Evolutionary conservation across 2,888 invertebrate species (phyloP).

Genomic region (Synanthedon myopaeformis): DNA sequence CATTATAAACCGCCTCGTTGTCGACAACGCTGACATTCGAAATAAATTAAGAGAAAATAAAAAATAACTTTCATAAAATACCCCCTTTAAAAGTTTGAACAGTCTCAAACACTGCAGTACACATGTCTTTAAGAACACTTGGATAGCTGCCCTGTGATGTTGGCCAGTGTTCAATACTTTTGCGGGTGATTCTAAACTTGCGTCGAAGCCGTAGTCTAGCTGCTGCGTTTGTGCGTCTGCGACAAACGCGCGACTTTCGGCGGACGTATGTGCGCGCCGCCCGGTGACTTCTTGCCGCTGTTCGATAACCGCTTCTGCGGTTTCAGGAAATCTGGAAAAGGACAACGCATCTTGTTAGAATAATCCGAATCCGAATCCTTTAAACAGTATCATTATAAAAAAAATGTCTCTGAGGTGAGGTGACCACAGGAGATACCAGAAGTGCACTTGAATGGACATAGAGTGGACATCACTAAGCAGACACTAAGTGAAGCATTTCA

Average conservation of each 20-base stretch:
- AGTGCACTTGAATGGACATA: no score
- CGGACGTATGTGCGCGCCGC: slow-evolving; percentile 58
- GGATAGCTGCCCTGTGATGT: slow-evolving; percentile 19
- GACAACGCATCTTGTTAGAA: not conserved
- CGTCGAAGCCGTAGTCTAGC: slow-evolving; percentile 33
- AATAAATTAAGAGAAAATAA: slow-evolving; percentile 59
- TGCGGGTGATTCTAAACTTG: slow-evolving; percentile 5
- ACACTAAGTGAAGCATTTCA: no score
- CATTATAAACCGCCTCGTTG: slow-evolving; percentile 37
- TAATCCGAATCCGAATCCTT: slow-evolving; percentile 1
- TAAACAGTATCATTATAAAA: slow-evolving; percentile 1
- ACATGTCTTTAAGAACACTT: slow-evolving; percentile 2
- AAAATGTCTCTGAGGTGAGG: no score
- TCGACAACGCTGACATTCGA: slow-evolving; percentile 31
- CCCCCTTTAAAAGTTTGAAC: slow-evolving; percentile 23
- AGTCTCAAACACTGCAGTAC: not conserved
- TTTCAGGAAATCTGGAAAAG: slow-evolving; percentile 75
- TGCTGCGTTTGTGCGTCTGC: slow-evolving; percentile 53
- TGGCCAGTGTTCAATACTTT: not conserved
- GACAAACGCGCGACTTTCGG: slow-evolving; percentile 59
- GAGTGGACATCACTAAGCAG: no score
- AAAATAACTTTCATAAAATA: slow-evolving; percentile 29
- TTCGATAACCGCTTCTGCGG: slow-evolving; percentile 72
- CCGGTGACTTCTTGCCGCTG: slow-evolving; percentile 62
- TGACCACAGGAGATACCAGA: no score